These are phyloP conservation scores for Eira barbara DNA, from an alignment of 2,113 vertebrate genomes.

Conservation along the genomic window DNA sequence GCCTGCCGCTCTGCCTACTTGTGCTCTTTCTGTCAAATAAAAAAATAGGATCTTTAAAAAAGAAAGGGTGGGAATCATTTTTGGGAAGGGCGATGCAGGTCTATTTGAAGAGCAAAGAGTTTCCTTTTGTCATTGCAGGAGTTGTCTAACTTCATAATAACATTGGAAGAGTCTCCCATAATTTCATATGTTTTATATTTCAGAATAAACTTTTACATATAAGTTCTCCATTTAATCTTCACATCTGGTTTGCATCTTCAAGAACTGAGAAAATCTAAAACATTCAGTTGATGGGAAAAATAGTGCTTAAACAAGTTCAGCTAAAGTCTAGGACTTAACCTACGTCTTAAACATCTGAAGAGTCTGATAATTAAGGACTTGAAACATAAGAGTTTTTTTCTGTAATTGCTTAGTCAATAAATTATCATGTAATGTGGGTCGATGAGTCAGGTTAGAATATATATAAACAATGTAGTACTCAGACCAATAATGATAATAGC, in stretches of 20 bases:
- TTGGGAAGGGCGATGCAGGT: not conserved
- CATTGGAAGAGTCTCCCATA: not conserved
- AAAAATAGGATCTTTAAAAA: too few relatives aligned
- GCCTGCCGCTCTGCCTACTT: too few relatives aligned
- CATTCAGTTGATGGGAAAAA: not conserved
- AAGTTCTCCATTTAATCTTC: not conserved
- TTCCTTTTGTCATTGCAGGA: constrained; percentile 11
- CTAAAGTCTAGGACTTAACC: not conserved
- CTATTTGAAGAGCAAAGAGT: not conserved
- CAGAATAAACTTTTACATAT: not conserved
- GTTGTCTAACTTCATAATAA: not conserved
- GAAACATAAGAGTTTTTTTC: constrained; percentile 13
- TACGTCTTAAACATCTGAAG: not conserved
- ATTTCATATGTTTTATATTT: constrained; percentile 26
- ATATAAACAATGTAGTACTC: not conserved
- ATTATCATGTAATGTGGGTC: not conserved
- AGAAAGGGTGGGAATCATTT: not conserved
- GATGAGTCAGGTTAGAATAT: not conserved
- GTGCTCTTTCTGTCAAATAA: too few relatives aligned
- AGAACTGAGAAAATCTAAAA: constrained; percentile 10
- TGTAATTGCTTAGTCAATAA: not conserved
- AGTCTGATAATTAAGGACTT: not conserved
- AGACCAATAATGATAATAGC: not conserved
- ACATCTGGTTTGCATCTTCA: constrained; percentile 11
- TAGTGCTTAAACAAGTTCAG: not conserved